Evolutionary conservation across 2,888 invertebrate genomes (phyloP).

Genomic region (Dryobotodes eremita): DNA sequence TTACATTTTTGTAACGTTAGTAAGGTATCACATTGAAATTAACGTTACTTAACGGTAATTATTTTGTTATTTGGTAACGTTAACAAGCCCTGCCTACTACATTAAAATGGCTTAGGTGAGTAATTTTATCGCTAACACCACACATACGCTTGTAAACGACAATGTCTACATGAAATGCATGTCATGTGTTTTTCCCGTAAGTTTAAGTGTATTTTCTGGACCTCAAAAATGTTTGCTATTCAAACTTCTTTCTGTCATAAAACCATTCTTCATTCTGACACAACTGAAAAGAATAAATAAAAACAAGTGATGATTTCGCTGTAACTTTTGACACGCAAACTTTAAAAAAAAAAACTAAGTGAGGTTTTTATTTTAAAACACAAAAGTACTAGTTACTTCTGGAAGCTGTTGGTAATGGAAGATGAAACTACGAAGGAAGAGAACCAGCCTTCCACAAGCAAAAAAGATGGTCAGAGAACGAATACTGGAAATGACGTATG

Average conservation of each 20-base stretch:
- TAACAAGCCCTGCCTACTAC: too few relatives aligned
- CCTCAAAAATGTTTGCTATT: background rate
- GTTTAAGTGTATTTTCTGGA: too few relatives aligned
- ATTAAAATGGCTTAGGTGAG: too few relatives aligned
- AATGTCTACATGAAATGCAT: background rate
- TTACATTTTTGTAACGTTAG: too few relatives aligned
- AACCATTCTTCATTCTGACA: conserved; percentile 22
- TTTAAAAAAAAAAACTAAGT: conserved; percentile 47
- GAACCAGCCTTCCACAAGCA: conserved; percentile 73
- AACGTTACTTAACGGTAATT: too few relatives aligned
- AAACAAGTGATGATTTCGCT: conserved; percentile 63
- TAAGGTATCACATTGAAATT: too few relatives aligned
- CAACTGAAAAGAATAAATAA: conserved; percentile 37
- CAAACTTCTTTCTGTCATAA: conserved; percentile 36
- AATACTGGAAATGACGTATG: conserved; percentile 60
- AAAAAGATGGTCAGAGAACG: conserved; percentile 68
- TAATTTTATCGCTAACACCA: background rate
- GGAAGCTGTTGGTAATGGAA: conserved; percentile 76
- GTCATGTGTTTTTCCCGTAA: too few relatives aligned
- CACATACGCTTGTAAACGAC: background rate
- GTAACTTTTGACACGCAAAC: conserved; percentile 45
- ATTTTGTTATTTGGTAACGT: too few relatives aligned
- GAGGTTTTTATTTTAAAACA: conserved; percentile 52
- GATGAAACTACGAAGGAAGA: conserved; percentile 72
- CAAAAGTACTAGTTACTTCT: conserved; percentile 79